Evolutionary conservation across 2,888 invertebrate species (phyloP), one percentile per base, ranked within the genome.

Genomic region (Erebia ligea): DNA sequence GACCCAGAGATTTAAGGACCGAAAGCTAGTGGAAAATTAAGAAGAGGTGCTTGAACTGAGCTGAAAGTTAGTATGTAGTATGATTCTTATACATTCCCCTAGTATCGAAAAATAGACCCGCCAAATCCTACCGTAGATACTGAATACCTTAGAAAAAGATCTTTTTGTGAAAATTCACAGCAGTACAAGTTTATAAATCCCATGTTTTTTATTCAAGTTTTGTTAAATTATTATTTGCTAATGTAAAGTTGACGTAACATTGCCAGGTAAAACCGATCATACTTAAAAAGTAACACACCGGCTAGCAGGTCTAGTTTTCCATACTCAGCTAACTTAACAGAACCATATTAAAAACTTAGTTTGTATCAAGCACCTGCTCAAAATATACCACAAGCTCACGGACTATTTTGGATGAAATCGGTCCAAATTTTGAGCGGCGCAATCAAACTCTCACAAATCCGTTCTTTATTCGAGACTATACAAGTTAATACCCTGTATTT

Each of bases 401-500:
- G 45, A 6, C 21, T 15, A 15, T 19, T 45, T 45, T 19, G 19
- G 48, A 34, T 69, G 73, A 71, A 68, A 73, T 69, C 69, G 67
- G 67, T 73, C 67, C 68, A 58, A 71, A 69, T 73, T 69, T 69
- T 69, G 69, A 69, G 69, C 68, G 61, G 62, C 54, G 63, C 70
- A 63, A 52, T 57, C 57, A 67, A 42, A 42, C 40, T 57, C 52
- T 58, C 42, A 67, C 48, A 67, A 67, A 57, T 48, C 45, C 42
- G 21, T 48, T 62, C 52, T 58, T 68, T 72, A 69, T 75, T 73
- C 73, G 76, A 76, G 76, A 68, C 54, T 57, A 75, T 76, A 75
- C 72, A 67, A 57, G 57, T 59, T 25, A 73, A 72, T 75, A 76
- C 76, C 76, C 76, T 76, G 76, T 76, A 75, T 70, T 62, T 68